Conservation (phyloP, 2,888 invertebrate species). For the Machimus atricapillus region DNA sequence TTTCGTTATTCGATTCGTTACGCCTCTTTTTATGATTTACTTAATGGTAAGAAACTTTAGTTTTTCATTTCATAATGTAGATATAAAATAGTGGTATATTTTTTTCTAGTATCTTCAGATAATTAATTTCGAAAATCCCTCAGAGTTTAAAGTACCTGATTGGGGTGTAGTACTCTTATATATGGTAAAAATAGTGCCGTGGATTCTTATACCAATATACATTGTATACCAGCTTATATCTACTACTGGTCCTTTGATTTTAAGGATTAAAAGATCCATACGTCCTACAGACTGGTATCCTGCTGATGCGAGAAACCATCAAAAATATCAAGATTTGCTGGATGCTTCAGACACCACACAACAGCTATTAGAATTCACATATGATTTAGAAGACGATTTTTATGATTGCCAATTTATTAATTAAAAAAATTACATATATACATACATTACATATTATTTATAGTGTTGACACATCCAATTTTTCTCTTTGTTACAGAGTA, state of each 20-base stretch:
- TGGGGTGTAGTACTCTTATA: neutral
- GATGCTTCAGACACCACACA: conserved; percentile 56
- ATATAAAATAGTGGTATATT: neutral
- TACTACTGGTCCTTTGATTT: conserved; percentile 52
- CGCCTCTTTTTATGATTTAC: conserved; percentile 53
- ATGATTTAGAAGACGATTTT: conserved; percentile 40
- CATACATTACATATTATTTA: no score
- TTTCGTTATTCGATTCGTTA: conserved; percentile 55
- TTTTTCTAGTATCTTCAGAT: neutral
- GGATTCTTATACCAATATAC: conserved; percentile 55
- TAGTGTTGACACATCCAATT: neutral
- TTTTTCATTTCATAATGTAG: neutral
- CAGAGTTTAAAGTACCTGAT: neutral
- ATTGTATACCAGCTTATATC: conserved; percentile 52
- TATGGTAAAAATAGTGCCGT: conserved; percentile 51
- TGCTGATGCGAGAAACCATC: conserved; percentile 53
- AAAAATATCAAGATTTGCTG: conserved; percentile 55
- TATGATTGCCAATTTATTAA: neutral
- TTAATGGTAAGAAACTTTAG: conserved; percentile 49
- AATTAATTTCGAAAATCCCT: neutral
- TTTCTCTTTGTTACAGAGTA: neutral
- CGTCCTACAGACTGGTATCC: conserved; percentile 61
- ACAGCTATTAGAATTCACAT: conserved; percentile 50
- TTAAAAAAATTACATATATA: no score
- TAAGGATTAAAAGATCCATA: conserved; percentile 53